These are phyloP conservation scores for Phymorhynchus buccinoides DNA, from an alignment of 1,140 invertebrate genomes.

Conservation along the genomic window DNA sequence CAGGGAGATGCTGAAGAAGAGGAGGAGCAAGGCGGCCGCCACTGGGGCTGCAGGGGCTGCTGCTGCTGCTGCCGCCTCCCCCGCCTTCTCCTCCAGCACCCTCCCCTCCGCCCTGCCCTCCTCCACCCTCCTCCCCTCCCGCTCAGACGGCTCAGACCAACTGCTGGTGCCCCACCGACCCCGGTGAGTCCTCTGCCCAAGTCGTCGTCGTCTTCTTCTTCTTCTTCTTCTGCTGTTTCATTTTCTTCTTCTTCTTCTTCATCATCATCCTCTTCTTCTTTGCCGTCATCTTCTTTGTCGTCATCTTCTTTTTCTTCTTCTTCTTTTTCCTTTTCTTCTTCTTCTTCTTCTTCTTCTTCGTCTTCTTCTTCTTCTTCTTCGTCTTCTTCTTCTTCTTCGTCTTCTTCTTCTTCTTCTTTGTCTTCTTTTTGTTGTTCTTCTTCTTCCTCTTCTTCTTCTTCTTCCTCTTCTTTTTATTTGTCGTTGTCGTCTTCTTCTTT, in stretches of 20 bases:
- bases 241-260: not conserved
- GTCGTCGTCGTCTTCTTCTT: no score
- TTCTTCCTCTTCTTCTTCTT: no score
- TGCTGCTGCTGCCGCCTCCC: no score
- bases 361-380: no score
- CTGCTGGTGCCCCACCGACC: conserved; percentile 44
- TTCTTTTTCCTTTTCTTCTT: not conserved
- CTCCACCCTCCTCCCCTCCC: not conserved
- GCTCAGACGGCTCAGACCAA: conserved; percentile 53
- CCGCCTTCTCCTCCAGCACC: not conserved
- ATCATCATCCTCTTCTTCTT: no score
- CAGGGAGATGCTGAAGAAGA: conserved; percentile 77
- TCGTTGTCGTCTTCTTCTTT: no score
- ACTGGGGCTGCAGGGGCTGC: not conserved
- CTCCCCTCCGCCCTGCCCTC: not conserved
- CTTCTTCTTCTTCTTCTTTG: no score
- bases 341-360: not conserved
- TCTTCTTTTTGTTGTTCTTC: no score
- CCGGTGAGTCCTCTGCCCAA: conserved; percentile 29
- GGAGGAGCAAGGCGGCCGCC: conserved; percentile 34
- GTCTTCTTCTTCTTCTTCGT: no score
- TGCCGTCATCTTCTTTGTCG: not conserved
- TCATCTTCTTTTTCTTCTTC: not conserved
- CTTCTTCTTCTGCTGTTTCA: not conserved
- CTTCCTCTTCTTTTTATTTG: no score